A percentile compares a stretch with the other conserved stretches of the same genome.
These are phyloP conservation scores for Venturia canescens DNA, from an alignment of 1,140 invertebrate genomes.

Conservation along the genomic window DNA sequence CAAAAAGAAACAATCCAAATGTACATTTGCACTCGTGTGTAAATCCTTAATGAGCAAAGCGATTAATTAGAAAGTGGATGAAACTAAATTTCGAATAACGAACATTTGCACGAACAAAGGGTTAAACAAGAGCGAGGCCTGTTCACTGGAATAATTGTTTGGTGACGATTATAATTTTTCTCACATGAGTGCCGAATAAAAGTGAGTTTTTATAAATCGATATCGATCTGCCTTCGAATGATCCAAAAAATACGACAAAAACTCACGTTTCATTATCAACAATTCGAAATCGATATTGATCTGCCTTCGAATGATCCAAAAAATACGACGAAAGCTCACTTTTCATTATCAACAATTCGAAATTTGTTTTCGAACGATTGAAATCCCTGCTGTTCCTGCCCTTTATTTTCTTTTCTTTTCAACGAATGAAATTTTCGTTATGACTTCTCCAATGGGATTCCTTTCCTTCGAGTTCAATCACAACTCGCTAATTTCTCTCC, in stretches of 20 bases:
- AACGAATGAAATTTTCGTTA: neutral
- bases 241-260: neutral
- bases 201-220: conserved; percentile 3
- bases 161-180: neutral
- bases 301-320: neutral
- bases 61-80: neutral
- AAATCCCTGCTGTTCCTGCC: too few species aligned
- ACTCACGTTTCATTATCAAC: neutral
- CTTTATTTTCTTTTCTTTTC: neutral
- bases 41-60: neutral
- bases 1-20: neutral
- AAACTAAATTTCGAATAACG: neutral
- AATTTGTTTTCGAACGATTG: neutral
- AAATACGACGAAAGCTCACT: neutral
- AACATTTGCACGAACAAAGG: neutral
- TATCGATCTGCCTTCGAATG: neutral
- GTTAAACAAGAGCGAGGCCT: neutral
- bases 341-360: neutral
- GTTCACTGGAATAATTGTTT: neutral
- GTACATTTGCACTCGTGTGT: neutral
- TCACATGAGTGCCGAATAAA: conserved; percentile 13
- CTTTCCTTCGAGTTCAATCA: neutral
- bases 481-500: neutral
- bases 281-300: neutral
- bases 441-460: neutral